Percentiles rank a stretch among this genome's conserved stretches.
These are phyloP conservation scores for Adineta ricciae DNA, from an alignment of 2,888 invertebrate genomes.

Conservation along the genomic window DNA sequence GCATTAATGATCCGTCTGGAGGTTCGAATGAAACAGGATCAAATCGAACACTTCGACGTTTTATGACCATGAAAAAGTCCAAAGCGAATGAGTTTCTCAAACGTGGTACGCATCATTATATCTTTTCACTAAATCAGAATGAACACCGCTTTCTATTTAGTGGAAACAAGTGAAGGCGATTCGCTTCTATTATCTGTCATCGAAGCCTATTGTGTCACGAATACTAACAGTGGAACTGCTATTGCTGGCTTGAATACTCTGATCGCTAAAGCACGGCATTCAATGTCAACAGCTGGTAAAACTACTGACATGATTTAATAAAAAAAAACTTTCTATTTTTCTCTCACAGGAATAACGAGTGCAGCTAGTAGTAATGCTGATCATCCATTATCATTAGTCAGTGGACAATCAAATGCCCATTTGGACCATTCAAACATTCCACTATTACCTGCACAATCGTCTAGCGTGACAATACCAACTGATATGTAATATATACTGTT, in stretches of 20 bases:
- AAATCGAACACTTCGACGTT: neutral
- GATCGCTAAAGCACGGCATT: neutral
- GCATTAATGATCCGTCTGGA: neutral
- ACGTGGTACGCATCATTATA: neutral
- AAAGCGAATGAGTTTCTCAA: conserved; percentile 20
- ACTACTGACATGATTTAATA: too few relatives aligned
- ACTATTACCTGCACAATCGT: neutral
- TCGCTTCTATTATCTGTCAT: neutral
- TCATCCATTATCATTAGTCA: neutral
- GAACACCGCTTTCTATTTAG: neutral
- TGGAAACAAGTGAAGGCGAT: conserved; percentile 19
- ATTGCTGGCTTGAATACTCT: neutral
- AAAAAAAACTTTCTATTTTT: neutral
- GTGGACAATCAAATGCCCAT: neutral
- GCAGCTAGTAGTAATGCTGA: neutral
- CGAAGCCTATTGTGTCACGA: neutral
- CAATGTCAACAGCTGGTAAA: neutral
- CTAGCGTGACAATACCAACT: neutral
- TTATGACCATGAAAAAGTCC: neutral
- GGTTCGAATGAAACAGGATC: neutral
- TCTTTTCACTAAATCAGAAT: neutral
- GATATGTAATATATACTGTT: neutral
- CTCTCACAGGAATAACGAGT: neutral
- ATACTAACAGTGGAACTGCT: neutral
- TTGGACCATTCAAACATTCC: neutral